A percentile compares a stretch with the other conserved stretches of the same genome.
Evolutionary conservation across 2,888 invertebrate species (phyloP).

Genomic region (Drosophila silvestris): DNA sequence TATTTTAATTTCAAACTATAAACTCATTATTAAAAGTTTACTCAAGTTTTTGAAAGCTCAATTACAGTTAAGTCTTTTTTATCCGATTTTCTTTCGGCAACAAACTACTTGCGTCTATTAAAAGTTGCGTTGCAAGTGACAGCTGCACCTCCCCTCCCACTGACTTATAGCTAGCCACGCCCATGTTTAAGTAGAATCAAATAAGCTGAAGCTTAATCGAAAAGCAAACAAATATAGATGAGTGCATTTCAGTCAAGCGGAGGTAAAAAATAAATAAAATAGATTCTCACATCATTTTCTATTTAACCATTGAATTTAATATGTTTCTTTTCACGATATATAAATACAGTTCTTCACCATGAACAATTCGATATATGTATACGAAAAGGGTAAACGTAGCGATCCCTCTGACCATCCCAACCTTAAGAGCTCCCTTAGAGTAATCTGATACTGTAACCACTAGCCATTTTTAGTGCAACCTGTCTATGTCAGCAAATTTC

Average conservation of each 20-base stretch:
- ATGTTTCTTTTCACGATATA: neutral
- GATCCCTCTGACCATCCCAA: neutral
- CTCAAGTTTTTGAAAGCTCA: too few species aligned
- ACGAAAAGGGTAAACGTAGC: neutral
- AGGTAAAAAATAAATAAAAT: neutral
- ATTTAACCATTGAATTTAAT: neutral
- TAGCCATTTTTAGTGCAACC: neutral
- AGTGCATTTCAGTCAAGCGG: neutral
- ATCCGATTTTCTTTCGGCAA: neutral
- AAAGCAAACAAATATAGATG: neutral
- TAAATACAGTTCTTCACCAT: neutral
- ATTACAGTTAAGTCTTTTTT: neutral
- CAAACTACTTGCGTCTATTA: neutral
- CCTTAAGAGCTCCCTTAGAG: neutral
- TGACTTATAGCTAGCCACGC: neutral
- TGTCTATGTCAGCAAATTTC: neutral
- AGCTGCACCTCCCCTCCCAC: neutral
- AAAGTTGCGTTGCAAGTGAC: neutral
- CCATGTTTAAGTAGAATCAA: neutral
- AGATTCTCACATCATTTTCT: too few species aligned
- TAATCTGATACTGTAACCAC: neutral
- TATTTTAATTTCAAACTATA: neutral
- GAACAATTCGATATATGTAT: neutral
- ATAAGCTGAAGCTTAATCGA: neutral
- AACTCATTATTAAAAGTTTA: too few species aligned